Conservation (phyloP, 2,888 invertebrate genomes). For the Polymixis flavicincta region DNA sequence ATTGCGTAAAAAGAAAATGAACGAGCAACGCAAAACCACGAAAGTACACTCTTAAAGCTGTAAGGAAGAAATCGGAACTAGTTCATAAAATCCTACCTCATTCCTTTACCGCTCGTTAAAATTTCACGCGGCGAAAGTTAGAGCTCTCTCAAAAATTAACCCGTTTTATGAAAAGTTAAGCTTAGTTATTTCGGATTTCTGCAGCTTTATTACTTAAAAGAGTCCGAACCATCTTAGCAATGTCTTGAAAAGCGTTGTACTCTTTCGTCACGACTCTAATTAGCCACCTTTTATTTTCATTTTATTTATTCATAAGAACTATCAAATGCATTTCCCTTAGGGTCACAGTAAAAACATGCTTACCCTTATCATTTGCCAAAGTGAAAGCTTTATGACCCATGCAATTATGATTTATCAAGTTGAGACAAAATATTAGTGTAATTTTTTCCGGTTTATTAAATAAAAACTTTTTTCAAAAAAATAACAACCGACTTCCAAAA, state of each 20-base stretch:
- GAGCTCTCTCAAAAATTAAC: conserved; percentile 6
- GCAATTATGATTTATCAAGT: neutral
- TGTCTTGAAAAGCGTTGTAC: neutral
- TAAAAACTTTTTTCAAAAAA: no score
- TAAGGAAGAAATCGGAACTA: neutral
- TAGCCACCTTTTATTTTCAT: neutral
- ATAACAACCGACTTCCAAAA: no score
- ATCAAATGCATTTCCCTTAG: neutral
- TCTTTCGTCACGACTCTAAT: neutral
- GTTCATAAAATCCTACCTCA: conserved; percentile 1
- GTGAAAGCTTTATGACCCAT: neutral
- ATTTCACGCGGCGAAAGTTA: conserved; percentile 11
- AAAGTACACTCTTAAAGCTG: neutral
- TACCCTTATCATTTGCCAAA: neutral
- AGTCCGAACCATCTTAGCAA: neutral
- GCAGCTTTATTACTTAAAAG: conserved; percentile 3
- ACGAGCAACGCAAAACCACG: neutral
- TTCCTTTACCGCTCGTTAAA: conserved; percentile 31
- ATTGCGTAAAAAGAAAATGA: neutral
- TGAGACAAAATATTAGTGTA: no score
- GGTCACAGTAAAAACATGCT: neutral
- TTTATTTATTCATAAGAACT: neutral
- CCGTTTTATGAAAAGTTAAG: conserved; percentile 3
- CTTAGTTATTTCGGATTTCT: conserved; percentile 27
- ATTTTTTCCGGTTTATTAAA: no score